Evolutionary conservation across 2,797 vertebrate genomes (phyloP), one percentile per base, ranked within the genome.

Genomic region (Lacerta agilis): DNA sequence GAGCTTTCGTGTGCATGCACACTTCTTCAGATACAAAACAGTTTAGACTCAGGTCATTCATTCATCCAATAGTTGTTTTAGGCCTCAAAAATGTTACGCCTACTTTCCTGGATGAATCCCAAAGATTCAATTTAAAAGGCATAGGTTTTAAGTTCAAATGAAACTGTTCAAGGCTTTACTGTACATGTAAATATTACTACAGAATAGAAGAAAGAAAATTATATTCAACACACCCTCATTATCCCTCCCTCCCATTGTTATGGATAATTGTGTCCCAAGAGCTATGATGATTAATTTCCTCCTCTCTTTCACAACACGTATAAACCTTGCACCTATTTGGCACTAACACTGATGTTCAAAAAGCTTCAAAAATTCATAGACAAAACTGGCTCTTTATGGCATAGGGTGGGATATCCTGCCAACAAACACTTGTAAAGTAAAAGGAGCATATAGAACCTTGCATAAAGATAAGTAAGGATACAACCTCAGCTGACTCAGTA

Each of bases 91-190:
- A 27, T 45, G 38, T 79, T 41, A 82, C 29, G 67, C 79, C 79
- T 38, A 76, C 13, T 23, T 79, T 73, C 36, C 15, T 61, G 38
- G 67, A 80, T 85, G 15, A 80, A 72, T 85, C 27, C 49, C 82
- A 79, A 87, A 87, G 23, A 83, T 64, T 71, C 33, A 29, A 43
- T 58, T 18, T 17, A 87, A 67, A 58, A 79, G 75, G n/a, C 49
- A 88, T 18, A 66, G 58, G 45, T 75, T 85, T 88, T 80, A 85
- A 73, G 23, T 61, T 29, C 38, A 88, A 49, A n/a, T 85, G 27
- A 81, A 88, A 85, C 58, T 73, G 55, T 17, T 85, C 7, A 80
- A 88, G 77, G n/a, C 36, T 88, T 85, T 75, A 88, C 80, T 79
- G 43, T 76, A 73, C 29, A 49, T 73, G 3, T 49, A 88, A 88